Conservation (phyloP, 2,113 vertebrate species). For the Alces alces region DNA sequence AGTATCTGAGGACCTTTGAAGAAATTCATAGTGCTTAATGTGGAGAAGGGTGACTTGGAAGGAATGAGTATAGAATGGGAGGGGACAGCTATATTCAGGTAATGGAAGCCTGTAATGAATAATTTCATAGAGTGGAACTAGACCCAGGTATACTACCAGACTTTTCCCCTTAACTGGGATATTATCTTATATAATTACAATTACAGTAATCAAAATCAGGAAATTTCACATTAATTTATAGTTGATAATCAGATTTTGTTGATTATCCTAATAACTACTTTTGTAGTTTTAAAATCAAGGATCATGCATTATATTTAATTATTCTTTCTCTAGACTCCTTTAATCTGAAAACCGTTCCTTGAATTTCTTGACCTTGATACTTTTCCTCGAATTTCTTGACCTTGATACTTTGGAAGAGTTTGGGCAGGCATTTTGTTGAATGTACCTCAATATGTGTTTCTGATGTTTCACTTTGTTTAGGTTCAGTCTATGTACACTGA, state of each 20-base stretch:
- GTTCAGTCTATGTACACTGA: not conserved
- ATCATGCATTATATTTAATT: not conserved
- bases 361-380: not conserved
- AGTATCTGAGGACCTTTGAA: not conserved
- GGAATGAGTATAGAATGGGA: not conserved
- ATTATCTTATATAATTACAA: not conserved
- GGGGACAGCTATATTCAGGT: not conserved
- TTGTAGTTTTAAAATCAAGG: not conserved
- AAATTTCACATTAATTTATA: not conserved
- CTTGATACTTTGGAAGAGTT: not conserved
- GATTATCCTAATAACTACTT: not conserved
- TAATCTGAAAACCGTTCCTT: not conserved
- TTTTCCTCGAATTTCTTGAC: not conserved
- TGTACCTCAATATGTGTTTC: not conserved
- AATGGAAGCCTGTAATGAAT: not conserved
- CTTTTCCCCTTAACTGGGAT: not conserved
- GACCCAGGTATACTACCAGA: not conserved
- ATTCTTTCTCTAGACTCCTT: not conserved
- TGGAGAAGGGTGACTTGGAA: not conserved
- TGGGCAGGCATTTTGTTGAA: not conserved
- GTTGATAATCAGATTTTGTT: not conserved
- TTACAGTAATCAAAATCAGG: not conserved
- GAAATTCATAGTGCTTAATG: not conserved
- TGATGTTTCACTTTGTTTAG: not conserved
- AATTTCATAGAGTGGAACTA: not conserved